Percentiles rank a stretch among this genome's conserved stretches.
phyloP scores from a whole-genome alignment of 2,888 invertebrate genomes.

The Mesopsocus fuscifrons region DNA sequence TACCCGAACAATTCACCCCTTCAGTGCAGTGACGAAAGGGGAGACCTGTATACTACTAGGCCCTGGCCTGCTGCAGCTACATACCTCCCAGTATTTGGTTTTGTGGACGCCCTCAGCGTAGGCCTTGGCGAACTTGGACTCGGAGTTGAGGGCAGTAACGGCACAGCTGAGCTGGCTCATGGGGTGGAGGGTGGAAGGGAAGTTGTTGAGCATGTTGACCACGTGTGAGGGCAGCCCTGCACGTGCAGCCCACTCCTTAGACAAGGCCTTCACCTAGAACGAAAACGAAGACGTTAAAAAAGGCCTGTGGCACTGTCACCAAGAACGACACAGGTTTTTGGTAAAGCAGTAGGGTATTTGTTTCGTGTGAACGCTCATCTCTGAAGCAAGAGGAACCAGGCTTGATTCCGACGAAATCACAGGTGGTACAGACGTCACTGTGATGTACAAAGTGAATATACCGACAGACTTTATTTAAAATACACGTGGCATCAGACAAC shows the following conservation, averaged over 20 bases:
- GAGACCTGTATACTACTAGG: too few relatives aligned
- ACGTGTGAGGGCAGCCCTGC: conserved; percentile 85
- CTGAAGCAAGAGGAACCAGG: too few relatives aligned
- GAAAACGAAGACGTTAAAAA: not conserved
- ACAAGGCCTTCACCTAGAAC: conserved; percentile 44
- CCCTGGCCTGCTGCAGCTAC: too few relatives aligned
- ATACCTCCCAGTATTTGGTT: conserved; percentile 72
- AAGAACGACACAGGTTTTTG: not conserved
- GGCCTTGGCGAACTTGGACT: conserved; percentile 80
- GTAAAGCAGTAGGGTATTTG: too few relatives aligned
- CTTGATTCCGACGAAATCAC: too few relatives aligned
- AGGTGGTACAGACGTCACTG: too few relatives aligned
- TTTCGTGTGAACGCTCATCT: too few relatives aligned
- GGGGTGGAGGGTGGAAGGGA: conserved; percentile 76
- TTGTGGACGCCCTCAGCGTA: conserved; percentile 78
- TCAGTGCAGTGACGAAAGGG: too few relatives aligned
- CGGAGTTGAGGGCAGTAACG: conserved; percentile 76
- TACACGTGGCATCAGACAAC: too few relatives aligned
- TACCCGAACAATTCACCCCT: too few relatives aligned
- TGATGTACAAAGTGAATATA: too few relatives aligned
- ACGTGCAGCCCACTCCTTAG: conserved; percentile 67
- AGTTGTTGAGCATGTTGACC: conserved; percentile 80
- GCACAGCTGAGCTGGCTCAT: conserved; percentile 91
- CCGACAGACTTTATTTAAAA: too few relatives aligned
- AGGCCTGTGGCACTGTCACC: not conserved